These are phyloP conservation scores for Lophura nycthemera DNA, from an alignment of 2,113 vertebrate genomes.

Conservation along the genomic window DNA sequence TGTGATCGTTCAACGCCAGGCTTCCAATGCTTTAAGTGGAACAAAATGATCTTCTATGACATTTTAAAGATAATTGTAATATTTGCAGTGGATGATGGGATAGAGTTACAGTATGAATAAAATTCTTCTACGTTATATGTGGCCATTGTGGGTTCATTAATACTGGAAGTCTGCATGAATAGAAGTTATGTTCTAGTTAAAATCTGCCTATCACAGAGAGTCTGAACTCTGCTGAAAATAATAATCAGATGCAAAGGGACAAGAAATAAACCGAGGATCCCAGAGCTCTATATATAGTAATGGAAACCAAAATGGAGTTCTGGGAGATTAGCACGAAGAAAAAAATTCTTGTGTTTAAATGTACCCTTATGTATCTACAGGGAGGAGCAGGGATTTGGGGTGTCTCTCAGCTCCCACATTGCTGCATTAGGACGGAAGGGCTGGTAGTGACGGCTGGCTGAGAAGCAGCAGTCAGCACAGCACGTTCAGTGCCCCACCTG, in stretches of 20 bases:
- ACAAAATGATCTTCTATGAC: slow-evolving; percentile 7
- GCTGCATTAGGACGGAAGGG: neutral
- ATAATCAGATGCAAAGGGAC: slow-evolving; percentile 54
- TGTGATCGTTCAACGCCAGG: slow-evolving; percentile 8
- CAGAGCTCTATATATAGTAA: slow-evolving; percentile 18
- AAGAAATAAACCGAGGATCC: slow-evolving; percentile 38
- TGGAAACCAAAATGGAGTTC: slow-evolving; percentile 51
- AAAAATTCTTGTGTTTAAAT: neutral
- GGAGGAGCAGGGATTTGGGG: neutral
- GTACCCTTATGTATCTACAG: neutral
- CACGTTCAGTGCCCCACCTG: neutral
- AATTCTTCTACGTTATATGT: slow-evolving; percentile 46
- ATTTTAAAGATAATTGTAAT: slow-evolving; percentile 53
- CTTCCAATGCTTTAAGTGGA: slow-evolving; percentile 40
- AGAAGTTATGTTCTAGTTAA: slow-evolving; percentile 19
- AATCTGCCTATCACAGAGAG: slow-evolving; percentile 40
- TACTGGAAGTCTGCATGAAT: neutral
- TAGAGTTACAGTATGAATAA: slow-evolving; percentile 52
- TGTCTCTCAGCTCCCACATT: neutral
- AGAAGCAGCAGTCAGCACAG: neutral
- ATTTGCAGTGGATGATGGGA: slow-evolving; percentile 49
- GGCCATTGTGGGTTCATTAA: slow-evolving; percentile 22
- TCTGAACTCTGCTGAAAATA: slow-evolving; percentile 42
- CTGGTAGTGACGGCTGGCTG: accelerated
- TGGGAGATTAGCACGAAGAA: neutral